Conservation (phyloP, 2,888 invertebrate species). For the Nezara viridula region DNA sequence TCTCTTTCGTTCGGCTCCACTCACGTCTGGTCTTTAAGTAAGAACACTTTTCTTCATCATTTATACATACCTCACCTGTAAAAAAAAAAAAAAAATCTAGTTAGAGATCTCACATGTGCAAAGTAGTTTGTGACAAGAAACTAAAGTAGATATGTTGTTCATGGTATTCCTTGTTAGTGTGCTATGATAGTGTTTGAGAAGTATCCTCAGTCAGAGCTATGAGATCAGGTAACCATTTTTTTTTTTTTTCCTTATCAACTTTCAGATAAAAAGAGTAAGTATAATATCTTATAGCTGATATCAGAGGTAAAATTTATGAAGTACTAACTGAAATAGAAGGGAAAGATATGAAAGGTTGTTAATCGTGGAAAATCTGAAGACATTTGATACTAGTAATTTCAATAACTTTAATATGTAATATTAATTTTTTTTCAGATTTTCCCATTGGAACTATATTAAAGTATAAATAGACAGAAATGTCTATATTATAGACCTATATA, state of each 20-base stretch:
- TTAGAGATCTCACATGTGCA: background rate
- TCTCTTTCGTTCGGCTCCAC: background rate
- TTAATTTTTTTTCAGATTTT: no score
- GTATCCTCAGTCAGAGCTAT: background rate
- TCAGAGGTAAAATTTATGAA: background rate
- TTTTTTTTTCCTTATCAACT: background rate
- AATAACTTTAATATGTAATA: no score
- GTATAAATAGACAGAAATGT: no score
- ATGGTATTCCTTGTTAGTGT: background rate
- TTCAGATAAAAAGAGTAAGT: background rate
- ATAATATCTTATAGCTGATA: background rate
- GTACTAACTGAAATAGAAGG: background rate
- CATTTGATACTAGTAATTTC: no score
- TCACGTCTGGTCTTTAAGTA: constrained; percentile 14
- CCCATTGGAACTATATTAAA: no score
- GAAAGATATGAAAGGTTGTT: background rate
- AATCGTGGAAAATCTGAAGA: no score
- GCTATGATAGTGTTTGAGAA: background rate
- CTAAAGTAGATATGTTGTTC: background rate
- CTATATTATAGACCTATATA: no score
- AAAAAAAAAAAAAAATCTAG: no score
- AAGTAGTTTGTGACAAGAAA: background rate
- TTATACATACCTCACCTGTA: background rate
- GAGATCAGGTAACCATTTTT: constrained; percentile 1
- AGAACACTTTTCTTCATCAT: background rate